Evolutionary conservation across 2,888 invertebrate genomes (phyloP).

Genomic region (Norana najaformis): DNA sequence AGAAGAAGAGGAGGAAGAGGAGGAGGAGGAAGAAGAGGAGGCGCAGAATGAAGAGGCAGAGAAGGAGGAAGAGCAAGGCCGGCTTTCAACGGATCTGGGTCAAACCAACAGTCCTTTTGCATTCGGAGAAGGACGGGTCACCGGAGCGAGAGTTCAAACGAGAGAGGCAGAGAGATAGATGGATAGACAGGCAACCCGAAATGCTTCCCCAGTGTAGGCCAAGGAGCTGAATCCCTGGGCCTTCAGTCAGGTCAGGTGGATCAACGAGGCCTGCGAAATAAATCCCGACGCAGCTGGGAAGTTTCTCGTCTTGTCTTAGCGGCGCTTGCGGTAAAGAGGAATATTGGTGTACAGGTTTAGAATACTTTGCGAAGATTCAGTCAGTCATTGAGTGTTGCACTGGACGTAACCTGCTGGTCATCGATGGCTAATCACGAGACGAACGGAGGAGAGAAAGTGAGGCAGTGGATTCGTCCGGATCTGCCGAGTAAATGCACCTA

Average conservation of each 20-base stretch:
- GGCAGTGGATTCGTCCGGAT: conserved; percentile 57
- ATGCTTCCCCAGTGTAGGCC: neutral
- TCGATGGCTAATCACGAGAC: neutral
- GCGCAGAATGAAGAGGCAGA: too few species aligned
- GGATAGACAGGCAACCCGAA: neutral
- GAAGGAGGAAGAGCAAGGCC: neutral
- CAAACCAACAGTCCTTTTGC: neutral
- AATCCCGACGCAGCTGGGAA: neutral
- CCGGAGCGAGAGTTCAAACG: neutral
- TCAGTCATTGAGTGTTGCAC: neutral
- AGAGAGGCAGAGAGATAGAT: neutral
- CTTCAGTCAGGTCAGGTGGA: neutral
- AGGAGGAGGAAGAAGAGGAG: too few species aligned
- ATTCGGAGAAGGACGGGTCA: neutral
- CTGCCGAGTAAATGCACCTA: conserved; percentile 53
- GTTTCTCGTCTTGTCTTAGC: neutral
- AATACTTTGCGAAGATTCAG: neutral
- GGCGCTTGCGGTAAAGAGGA: neutral
- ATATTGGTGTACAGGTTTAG: neutral
- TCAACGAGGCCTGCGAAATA: neutral
- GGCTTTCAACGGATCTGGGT: neutral
- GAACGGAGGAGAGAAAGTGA: conserved; percentile 15
- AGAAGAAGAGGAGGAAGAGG: neutral
- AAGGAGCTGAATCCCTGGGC: neutral
- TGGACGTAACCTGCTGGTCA: too few species aligned